Conservation (phyloP, 2,888 invertebrate species). For the Orthonevra nobilis region DNA sequence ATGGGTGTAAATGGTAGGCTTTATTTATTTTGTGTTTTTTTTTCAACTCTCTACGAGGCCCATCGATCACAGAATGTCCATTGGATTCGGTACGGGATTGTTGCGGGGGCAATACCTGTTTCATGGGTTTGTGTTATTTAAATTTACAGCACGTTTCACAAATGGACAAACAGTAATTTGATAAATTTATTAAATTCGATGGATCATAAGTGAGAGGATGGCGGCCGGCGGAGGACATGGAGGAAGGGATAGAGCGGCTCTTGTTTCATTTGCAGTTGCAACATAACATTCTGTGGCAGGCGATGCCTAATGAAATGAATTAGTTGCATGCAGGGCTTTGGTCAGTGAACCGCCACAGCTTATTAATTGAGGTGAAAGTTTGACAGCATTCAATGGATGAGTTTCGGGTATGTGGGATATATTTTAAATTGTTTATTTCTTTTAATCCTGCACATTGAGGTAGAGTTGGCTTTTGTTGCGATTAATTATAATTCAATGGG, state of each 20-base stretch:
- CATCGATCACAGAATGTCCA: constrained; percentile 64
- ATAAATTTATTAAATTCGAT: constrained; percentile 72
- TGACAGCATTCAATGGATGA: constrained; percentile 60
- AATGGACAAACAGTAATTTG: constrained; percentile 71
- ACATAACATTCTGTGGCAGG: constrained; percentile 39
- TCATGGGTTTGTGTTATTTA: constrained; percentile 69
- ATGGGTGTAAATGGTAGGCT: neutral
- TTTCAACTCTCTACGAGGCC: constrained; percentile 10
- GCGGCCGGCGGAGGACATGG: neutral
- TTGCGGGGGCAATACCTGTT: constrained; percentile 19
- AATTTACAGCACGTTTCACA: constrained; percentile 72
- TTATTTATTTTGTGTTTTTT: constrained; percentile 33
- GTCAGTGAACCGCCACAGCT: constrained; percentile 69
- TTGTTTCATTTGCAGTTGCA: constrained; percentile 46
- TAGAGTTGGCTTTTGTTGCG: constrained; percentile 38
- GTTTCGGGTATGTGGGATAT: constrained; percentile 16
- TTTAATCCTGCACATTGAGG: neutral
- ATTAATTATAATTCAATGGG: constrained; percentile 63
- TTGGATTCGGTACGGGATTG: neutral
- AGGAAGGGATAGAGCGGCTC: constrained; percentile 2
- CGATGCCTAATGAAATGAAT: constrained; percentile 69
- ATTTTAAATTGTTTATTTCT: constrained; percentile 8
- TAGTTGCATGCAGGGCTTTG: constrained; percentile 64
- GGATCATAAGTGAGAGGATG: constrained; percentile 40
- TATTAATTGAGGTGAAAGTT: constrained; percentile 69